Conservation (phyloP, 2,797 vertebrate species). For the Iguana delicatissima region DNA sequence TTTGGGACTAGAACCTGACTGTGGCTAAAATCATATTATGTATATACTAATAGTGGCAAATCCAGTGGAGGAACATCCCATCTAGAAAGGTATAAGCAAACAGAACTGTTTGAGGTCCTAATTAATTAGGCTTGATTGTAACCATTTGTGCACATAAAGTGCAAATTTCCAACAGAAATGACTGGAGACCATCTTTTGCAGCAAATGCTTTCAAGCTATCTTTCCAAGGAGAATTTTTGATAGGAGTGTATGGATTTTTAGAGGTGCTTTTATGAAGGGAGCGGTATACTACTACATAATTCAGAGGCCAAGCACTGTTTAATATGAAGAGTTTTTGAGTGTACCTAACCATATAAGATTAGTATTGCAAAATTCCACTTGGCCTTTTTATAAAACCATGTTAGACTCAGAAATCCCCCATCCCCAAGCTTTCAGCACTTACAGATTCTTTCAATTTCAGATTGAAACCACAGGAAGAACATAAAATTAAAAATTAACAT, state of each 20-base stretch:
- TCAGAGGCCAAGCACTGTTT: slow-evolving; percentile 37
- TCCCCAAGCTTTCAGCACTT: background rate
- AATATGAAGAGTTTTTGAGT: slow-evolving; percentile 50
- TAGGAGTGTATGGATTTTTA: slow-evolving; percentile 39
- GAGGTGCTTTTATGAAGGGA: slow-evolving; percentile 8
- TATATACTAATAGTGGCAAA: background rate
- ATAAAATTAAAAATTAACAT: background rate
- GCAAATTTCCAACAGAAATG: slow-evolving; percentile 35
- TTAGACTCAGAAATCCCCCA: background rate
- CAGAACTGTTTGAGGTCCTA: background rate
- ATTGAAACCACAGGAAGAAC: background rate
- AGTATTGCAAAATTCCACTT: slow-evolving; percentile 52
- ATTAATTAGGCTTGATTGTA: slow-evolving; percentile 10
- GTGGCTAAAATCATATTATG: slow-evolving; percentile 8
- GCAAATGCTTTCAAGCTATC: slow-evolving; percentile 48
- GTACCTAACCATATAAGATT: slow-evolving; percentile 49
- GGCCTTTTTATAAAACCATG: slow-evolving; percentile 34
- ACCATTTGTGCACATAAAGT: background rate
- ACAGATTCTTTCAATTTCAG: slow-evolving; percentile 15
- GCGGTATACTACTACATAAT: background rate
- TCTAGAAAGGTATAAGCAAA: slow-evolving; percentile 26
- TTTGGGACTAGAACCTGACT: slow-evolving; percentile 30
- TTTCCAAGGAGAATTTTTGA: slow-evolving; percentile 32
- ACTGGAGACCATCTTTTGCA: slow-evolving; percentile 46
- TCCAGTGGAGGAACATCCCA: slow-evolving; percentile 18